Conservation (phyloP, 2,888 invertebrate species). For the Scotopteryx bipunctaria region DNA sequence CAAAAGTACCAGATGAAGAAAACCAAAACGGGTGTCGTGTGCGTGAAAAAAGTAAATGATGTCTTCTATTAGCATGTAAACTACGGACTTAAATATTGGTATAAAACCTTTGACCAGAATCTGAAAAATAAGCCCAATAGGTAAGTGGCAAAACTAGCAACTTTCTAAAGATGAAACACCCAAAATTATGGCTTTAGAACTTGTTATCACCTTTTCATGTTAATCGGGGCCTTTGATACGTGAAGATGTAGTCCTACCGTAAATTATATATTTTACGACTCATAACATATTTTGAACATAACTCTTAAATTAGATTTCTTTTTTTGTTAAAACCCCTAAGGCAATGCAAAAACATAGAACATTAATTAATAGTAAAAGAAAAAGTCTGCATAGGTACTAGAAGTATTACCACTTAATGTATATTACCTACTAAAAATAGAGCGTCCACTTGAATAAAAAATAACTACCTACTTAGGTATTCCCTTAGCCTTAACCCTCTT, state of each 20-base stretch:
- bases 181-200: constrained; percentile 34
- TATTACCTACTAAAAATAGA: no score
- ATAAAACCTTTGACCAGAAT: constrained; percentile 21
- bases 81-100: constrained; percentile 9
- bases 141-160: constrained; percentile 42
- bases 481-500: no score
- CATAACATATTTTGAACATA: no score
- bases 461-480: no score
- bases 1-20: constrained; percentile 19
- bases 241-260: background rate
- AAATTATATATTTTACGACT: no score
- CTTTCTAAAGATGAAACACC: constrained; percentile 48
- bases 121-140: constrained; percentile 32
- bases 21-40: background rate
- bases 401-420: no score
- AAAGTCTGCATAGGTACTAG: no score
- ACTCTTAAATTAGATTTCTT: no score
- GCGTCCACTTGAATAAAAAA: no score
- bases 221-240: constrained; percentile 3
- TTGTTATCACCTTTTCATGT: constrained; percentile 28
- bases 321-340: no score
- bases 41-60: constrained; percentile 15
- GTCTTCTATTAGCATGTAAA: constrained; percentile 13
- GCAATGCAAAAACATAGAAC: no score
- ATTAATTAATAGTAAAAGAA: no score